Base-by-base conservation (phyloP, 2,113 vertebrate genomes). In the Salvelinus alpinus region DNA sequence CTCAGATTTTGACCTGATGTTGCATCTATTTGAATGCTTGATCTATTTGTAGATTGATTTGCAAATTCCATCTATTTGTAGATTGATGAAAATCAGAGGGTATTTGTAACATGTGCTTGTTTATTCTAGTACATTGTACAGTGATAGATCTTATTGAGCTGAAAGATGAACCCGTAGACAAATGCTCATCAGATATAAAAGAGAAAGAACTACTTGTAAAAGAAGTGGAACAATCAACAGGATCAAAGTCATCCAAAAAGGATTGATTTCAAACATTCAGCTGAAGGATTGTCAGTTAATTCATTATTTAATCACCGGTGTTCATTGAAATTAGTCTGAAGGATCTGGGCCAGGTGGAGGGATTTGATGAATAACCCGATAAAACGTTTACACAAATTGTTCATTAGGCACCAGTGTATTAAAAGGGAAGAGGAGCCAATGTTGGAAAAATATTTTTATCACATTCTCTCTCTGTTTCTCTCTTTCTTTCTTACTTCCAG, bases 281-380 rank as follows among this genome's bases (percentile, higher is more conserved):
- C 31, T 44, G 68, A 62, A 3, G n/a, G 59, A 69, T 38, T 31
- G 14, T 44, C 2, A 44, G 38, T 44, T 34, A 9, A 69, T 69
- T 69, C 31, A 69, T 27, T 31, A 20, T 20, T 48, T 48, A 47
- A 70, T 70, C 68, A 70, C 68, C 65, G 64, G 64, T 81, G 75
- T 73, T 70, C 22, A 84, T 73, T 80, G 78, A 85, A 79, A 86
- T 80, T 73, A 84, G 31, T 57, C 70, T 73, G 72, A 66, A 74
- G 64, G 18, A 72, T 67, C 24, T 24, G 69, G 70, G 70, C 71
- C 66, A 79, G 78, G 70, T 82, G 60, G 79, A 81, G 75, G 72
- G 75, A 75, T 80, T 84, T 85, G 66, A 84, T 84, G 77, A 87
- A 85, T 79, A 74, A 73, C 72, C 71, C 78, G 71, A 76, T 85